Base-by-base conservation (phyloP, 2,888 invertebrate genomes). In the Coenonympha glycerion region DNA sequence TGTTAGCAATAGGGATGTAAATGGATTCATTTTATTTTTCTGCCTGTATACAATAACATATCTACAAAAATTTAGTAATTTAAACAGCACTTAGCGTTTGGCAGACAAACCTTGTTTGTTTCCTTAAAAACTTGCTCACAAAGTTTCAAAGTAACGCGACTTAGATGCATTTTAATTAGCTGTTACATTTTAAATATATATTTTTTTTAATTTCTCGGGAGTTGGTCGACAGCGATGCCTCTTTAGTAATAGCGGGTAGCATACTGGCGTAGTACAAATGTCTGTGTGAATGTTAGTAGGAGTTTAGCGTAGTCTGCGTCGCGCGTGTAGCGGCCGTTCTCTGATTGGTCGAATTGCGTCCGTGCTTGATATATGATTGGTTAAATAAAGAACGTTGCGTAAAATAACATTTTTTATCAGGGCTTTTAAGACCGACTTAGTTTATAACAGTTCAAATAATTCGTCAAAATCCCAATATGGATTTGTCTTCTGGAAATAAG, bases 201-300 rank as follows among this genome's bases (percentile, higher is more conserved):
- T n/a, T 69, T 61, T 62, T 61, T 66, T 60, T 53, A 47, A 30
- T 41, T 47, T 63, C 56, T 60, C 61, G 62, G 72, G 79, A 71
- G 70, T 66, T 74, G 80, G 72, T 69, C 69, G 69, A 59, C 67
- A 71, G 73, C 58, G 72, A 65, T 47, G 61, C 63, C 69, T 62
- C 61, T 57, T 58, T 49, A 71, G 65, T 58, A 44, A 59, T 77
- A 79, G 78, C 77, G 76, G 79, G 76, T 76, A 77, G 76, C 77
- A 77, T 79, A 80, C 83, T 83, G 83, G 75, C 79, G 79, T 81
- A 84, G 85, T 85, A 83, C 84, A 85, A 85, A 84, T 79, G 78
- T 73, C 62, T 69, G 79, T 73, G 73, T 79, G 81, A 65, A 60
- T 74, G 73, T 46, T 15, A n/a, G n/a, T 9, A 69, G 60, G 59